Base-by-base conservation (phyloP, 2,888 invertebrate species). In the Tricholauxania praeusta region DNA sequence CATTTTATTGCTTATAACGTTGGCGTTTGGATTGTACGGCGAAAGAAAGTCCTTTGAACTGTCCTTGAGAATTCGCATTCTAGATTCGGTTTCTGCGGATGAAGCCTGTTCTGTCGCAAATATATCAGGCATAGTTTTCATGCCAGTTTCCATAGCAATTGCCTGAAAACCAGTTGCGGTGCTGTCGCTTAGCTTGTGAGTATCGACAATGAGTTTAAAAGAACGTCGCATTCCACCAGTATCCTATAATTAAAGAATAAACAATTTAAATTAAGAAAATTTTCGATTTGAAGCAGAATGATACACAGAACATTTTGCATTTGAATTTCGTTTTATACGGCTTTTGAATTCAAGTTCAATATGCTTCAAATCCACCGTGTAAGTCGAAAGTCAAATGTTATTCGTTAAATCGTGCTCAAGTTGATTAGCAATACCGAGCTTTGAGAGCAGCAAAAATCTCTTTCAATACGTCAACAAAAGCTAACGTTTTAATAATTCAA, bases 141-240 rank as follows among this genome's bases (percentile, higher is more conserved):
- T 78, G 55, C 76, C 75, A 4, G 78, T 78, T 48, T 82, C 80
- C 74, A 82, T 77, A 12, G 80, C 78, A 48, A 82, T 80, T 8
- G 81, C 78, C 72, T 81, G 81, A 68, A 82, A 72, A 57, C 81
- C 79, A 4, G 80, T 80, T 3, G 78, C 79, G 1, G 80, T 78
- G 70, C 78, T 78, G 57, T 81, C 81, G 68, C 79, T 82, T 12
- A 82, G 72, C 75, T 82, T 83, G 69, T 81, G 80, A 6, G 82
- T 83, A 75, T 83, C 83, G 15, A 83, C 82, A 74, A 82, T 82
- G 28, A 83, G 76, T 75, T 83, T 82, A 74, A 78, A 82, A 22
- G 83, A 83, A 75, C 83, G 78, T 14, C 83, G 81, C 83, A 83
- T 83, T 63, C 81, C 82, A 72, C 83, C 82, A 63, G 82, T 83